Evolutionary conservation across 2,113 vertebrate genomes (phyloP).

Genomic region (Aegotheles bennettii): DNA sequence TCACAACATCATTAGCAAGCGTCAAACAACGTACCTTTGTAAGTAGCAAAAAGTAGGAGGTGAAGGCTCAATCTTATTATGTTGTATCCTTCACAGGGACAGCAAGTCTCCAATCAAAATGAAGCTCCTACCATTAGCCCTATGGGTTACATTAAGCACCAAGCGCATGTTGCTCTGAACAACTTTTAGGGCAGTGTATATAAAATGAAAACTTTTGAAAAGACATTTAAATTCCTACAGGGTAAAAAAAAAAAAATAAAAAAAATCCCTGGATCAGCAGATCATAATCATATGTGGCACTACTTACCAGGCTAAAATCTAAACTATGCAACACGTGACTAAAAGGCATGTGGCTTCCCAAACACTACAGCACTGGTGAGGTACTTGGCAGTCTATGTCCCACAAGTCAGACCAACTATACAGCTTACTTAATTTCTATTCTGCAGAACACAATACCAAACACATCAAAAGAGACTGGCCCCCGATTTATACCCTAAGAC

Average conservation of each 20-base stretch:
- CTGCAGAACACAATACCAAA: not conserved
- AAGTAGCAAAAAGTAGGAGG: not conserved
- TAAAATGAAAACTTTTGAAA: not conserved
- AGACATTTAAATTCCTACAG: not conserved
- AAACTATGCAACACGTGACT: conserved; percentile 8
- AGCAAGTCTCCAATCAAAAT: not conserved
- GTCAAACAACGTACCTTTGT: not conserved
- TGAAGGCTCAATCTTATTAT: not conserved
- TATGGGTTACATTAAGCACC: not conserved
- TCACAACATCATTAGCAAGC: not conserved
- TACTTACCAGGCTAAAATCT: not conserved
- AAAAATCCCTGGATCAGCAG: not conserved
- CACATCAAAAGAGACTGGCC: conserved; percentile 32
- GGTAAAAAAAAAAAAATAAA: not conserved
- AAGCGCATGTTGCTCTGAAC: not conserved
- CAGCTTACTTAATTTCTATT: not conserved
- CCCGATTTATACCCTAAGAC: not conserved
- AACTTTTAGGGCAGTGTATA: not conserved
- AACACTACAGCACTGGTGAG: not conserved
- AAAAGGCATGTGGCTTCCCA: conserved; percentile 1
- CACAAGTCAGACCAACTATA: not conserved
- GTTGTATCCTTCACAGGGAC: not conserved
- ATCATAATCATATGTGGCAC: not conserved
- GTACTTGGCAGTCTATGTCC: not conserved
- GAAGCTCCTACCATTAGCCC: not conserved